Evolutionary conservation across 2,888 invertebrate genomes (phyloP), one percentile per base, ranked within the genome.

Genomic region (Cheilosia scutellata): DNA sequence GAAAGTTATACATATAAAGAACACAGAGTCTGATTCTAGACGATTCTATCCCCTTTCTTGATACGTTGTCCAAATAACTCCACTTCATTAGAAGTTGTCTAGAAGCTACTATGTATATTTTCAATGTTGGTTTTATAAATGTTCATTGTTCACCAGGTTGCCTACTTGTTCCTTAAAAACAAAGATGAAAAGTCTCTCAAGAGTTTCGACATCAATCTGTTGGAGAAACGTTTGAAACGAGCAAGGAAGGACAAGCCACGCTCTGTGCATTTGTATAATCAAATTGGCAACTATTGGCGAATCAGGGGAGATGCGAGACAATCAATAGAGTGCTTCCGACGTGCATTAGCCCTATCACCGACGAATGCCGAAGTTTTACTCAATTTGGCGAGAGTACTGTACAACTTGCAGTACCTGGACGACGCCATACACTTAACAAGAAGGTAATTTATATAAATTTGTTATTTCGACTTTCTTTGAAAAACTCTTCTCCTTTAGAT

Each of bases 211-310:
- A 95, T 97, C 88, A 95, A 95, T 91, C 94, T 95, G 31, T 92
- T 97, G 82, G 96, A 96, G 89, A 94, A 94, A 90, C 94, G 95
- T 80, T 92, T 97, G 82, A 96, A 95, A 90, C 96, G 96, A 91
- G 96, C 96, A 11, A 96, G 96, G 91, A 94, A 95, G 89, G 96
- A 96, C 93, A 97, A 97, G 92, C 96, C 96, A 78, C 96, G 96
- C 90, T 96, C 96, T 70, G 95, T 96, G 29, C 96, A 96, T 90
- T 93, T 97, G 63, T 97, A 97, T 91, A 97, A 97, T 91, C 97
- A 97, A 92, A 97, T 98, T 90, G 97, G 97, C 2, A 97, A 98
- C 92, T 97, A 96, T 92, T 97, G 97, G 96, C 94, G 97, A 87
- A 96, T 97, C 88, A 96, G 97, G 92, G 97, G 97, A 4, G 96